Percentiles rank a stretch among this genome's conserved stretches.
These are phyloP conservation scores for Actias luna DNA, from an alignment of 2,888 invertebrate genomes.

Conservation along the genomic window DNA sequence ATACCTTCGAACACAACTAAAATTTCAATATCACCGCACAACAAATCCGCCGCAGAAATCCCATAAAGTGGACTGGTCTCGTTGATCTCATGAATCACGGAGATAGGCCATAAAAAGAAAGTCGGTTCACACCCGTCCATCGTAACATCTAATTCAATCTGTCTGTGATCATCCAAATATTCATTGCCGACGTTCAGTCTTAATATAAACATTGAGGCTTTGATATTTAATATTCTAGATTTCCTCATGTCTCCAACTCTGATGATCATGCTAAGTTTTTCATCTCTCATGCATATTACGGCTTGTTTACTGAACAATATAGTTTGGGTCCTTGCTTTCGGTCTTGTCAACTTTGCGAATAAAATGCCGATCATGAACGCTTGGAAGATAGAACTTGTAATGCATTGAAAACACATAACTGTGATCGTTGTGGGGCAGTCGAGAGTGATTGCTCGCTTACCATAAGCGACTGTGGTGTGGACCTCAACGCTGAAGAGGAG, in stretches of 20 bases:
- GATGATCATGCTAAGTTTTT: conserved; percentile 92
- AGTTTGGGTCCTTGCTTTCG: conserved; percentile 96
- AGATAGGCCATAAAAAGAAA: conserved; percentile 98
- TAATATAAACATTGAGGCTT: conserved; percentile 92
- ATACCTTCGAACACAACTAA: conserved; percentile 94
- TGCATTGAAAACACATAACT: conserved; percentile 97
- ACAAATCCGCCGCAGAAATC: conserved; percentile 93
- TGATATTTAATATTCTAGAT: conserved; percentile 96
- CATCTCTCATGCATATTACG: conserved; percentile 93
- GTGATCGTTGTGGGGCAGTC: conserved; percentile 97
- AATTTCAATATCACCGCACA: conserved; percentile 92
- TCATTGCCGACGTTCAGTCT: conserved; percentile 91
- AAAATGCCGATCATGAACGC: conserved; percentile 92
- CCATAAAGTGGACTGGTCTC: conserved; percentile 92
- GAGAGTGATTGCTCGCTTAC: conserved; percentile 91
- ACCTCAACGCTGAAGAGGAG: conserved; percentile 98
- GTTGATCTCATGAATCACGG: conserved; percentile 95
- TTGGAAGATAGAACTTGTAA: conserved; percentile 94
- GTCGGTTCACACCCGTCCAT: conserved; percentile 94
- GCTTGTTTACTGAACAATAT: conserved; percentile 95
- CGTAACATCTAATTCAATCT: conserved; percentile 88
- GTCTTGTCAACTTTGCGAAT: conserved; percentile 97
- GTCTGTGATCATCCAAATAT: conserved; percentile 87
- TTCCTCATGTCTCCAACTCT: conserved; percentile 97
- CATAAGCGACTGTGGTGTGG: conserved; percentile 96